Conservation (phyloP, 2,797 vertebrate species). For the Melanotaenia parkinsoni region DNA sequence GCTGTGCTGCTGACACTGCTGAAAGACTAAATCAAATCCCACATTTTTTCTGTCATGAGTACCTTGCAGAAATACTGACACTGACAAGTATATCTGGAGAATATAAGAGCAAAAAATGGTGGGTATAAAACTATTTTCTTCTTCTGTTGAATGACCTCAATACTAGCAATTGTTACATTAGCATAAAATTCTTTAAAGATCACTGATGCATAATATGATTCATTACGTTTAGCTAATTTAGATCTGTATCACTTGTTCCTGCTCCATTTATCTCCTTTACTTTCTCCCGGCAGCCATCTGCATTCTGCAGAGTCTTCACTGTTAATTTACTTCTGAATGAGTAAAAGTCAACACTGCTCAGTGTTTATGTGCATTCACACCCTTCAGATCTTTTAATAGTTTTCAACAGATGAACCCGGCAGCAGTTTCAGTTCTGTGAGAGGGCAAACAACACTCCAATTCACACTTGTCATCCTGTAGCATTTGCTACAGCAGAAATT, state of each 20-base stretch:
- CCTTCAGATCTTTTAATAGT: slow-evolving; percentile 30
- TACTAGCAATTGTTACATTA: background rate
- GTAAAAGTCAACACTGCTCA: slow-evolving; percentile 38
- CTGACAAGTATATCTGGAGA: background rate
- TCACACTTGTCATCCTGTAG: slow-evolving; percentile 54
- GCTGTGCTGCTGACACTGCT: slow-evolving; percentile 69
- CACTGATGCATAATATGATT: background rate
- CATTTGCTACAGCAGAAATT: slow-evolving; percentile 29
- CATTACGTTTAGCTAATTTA: background rate
- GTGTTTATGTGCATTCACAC: slow-evolving; percentile 46
- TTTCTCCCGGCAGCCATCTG: background rate
- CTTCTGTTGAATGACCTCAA: background rate
- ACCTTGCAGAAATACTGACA: too few species aligned
- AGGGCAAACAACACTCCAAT: slow-evolving; percentile 47
- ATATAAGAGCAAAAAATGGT: background rate
- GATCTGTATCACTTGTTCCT: background rate
- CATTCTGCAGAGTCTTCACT: slow-evolving; percentile 13
- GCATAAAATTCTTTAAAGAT: background rate
- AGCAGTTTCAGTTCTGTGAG: slow-evolving; percentile 21
- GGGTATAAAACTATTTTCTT: background rate
- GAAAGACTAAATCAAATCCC: slow-evolving; percentile 33
- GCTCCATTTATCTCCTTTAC: background rate
- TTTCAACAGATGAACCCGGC: slow-evolving; percentile 37
- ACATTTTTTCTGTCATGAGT: background rate
- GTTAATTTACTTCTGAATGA: slow-evolving; percentile 29